Evolutionary conservation across 2,113 vertebrate species (phyloP), one percentile per base, ranked within the genome.

Genomic region (Leptobrachium ailaonicum): DNA sequence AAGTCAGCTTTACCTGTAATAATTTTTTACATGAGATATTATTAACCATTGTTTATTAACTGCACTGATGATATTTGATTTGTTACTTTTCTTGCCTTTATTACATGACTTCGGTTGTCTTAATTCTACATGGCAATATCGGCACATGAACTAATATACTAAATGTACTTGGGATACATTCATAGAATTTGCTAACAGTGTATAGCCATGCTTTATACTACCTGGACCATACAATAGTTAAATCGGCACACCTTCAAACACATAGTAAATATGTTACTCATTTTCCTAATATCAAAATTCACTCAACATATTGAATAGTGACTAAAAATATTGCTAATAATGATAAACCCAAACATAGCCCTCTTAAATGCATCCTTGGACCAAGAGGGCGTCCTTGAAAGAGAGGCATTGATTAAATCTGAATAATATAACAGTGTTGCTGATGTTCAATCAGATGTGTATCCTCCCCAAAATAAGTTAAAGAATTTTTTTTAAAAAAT

Each of bases 281-380:
- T 68, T 42, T 20, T 54, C 8, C 47, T 54, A 41, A 72, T 14
- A 64, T 41, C 20, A 20, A 53, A n/a, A 3, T 54, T 72, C 41
- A n/a, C 11, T 11, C 47, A 50, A 72, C 47, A 72, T 72, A 50
- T 54, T 40, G 45, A 5, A 41, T 56, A 11, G 20, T 47, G n/a
- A 54, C 70, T 10, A 41, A 82, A 62, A 82, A 40, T 85, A 87
- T 86, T 89, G 88, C 86, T 86, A 86, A 79, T 85, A 82, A 85
- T 84, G 82, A 82, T 83, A 84, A 82, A 66, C 85, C 79, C 20
- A 32, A 32, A 32, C 20, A 89, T 87, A 85, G 82, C 80, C 71
- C 77, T 86, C 5, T 45, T 82, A 81, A 74, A 86, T 12, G 81
- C 74, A 87, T 76, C 82, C 77, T 73, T 84, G 66, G 58, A 83